Evolutionary conservation across 2,888 invertebrate species (phyloP).

Genomic region (Caradrina kadenii): DNA sequence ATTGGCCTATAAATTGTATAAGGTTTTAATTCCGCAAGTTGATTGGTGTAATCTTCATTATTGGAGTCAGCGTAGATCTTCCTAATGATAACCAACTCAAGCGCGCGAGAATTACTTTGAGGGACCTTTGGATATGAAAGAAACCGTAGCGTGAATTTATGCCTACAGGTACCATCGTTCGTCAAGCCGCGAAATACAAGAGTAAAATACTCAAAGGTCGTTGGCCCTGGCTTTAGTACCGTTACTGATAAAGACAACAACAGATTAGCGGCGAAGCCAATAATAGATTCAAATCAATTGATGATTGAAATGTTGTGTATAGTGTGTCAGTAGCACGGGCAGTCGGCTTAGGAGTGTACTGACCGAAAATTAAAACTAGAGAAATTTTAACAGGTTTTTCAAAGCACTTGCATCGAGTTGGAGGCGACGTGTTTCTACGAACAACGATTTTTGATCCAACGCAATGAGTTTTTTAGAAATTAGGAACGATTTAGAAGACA

Average conservation of each 20-base stretch:
- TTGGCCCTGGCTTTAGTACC: slow-evolving; percentile 73
- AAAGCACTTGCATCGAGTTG: slow-evolving; percentile 38
- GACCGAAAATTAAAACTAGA: slow-evolving; percentile 61
- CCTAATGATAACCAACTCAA: background rate
- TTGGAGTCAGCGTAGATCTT: background rate
- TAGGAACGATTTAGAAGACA: background rate
- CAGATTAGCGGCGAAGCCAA: slow-evolving; percentile 7
- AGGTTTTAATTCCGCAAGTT: no score
- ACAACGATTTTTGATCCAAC: slow-evolving; percentile 22
- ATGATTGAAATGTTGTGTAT: slow-evolving; percentile 18
- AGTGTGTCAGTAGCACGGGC: slow-evolving; percentile 64
- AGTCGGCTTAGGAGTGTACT: slow-evolving; percentile 40
- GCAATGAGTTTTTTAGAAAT: slow-evolving; percentile 10
- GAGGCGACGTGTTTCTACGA: slow-evolving; percentile 41
- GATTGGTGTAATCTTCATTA: no score
- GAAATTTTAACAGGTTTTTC: slow-evolving; percentile 66
- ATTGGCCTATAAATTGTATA: no score
- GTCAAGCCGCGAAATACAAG: slow-evolving; percentile 34
- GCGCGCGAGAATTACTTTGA: background rate
- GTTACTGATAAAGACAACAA: slow-evolving; percentile 63
- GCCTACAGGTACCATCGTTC: slow-evolving; percentile 69
- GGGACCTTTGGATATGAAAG: slow-evolving; percentile 7
- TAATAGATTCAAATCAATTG: slow-evolving; percentile 10
- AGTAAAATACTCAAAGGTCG: slow-evolving; percentile 52
- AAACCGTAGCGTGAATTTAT: slow-evolving; percentile 67